Evolutionary conservation across 2,113 vertebrate genomes (phyloP).

Genomic region (Pogonocichla stellata): DNA sequence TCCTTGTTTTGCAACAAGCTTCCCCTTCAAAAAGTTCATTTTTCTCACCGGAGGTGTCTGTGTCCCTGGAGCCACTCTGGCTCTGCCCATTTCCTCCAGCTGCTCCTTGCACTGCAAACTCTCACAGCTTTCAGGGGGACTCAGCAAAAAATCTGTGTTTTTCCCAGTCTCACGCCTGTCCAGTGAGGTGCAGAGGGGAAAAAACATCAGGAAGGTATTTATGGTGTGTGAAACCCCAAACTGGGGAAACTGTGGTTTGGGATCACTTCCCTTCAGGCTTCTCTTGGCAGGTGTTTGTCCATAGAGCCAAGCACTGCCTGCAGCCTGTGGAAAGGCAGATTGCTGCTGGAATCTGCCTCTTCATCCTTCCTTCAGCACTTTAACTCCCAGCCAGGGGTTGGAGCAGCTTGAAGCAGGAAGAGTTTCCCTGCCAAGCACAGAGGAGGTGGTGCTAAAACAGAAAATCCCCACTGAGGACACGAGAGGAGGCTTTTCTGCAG

Average conservation of each 20-base stretch:
- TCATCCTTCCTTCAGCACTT: not conserved
- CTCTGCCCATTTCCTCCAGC: not conserved
- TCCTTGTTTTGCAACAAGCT: not conserved
- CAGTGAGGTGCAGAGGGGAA: not conserved
- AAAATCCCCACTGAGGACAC: not conserved
- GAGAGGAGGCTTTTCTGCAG: not conserved
- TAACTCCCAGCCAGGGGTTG: not conserved
- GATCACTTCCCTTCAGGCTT: not conserved
- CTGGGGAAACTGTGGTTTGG: not conserved
- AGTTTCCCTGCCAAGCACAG: not conserved
- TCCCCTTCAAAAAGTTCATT: not conserved
- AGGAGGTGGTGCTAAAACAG: not conserved
- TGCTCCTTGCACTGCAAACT: not conserved
- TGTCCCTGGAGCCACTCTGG: not conserved
- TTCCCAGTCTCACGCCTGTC: not conserved
- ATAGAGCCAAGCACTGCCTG: not conserved
- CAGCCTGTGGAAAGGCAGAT: not conserved
- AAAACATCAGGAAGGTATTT: not conserved
- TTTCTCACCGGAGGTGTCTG: not conserved
- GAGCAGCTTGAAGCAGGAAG: not conserved
- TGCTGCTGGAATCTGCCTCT: not conserved
- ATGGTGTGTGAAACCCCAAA: not conserved
- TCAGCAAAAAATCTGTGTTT: not conserved
- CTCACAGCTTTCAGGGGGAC: not conserved
- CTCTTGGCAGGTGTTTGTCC: not conserved